phyloP scores from a whole-genome alignment of 2,888 invertebrate species.

The Diplazon laetatorius region DNA sequence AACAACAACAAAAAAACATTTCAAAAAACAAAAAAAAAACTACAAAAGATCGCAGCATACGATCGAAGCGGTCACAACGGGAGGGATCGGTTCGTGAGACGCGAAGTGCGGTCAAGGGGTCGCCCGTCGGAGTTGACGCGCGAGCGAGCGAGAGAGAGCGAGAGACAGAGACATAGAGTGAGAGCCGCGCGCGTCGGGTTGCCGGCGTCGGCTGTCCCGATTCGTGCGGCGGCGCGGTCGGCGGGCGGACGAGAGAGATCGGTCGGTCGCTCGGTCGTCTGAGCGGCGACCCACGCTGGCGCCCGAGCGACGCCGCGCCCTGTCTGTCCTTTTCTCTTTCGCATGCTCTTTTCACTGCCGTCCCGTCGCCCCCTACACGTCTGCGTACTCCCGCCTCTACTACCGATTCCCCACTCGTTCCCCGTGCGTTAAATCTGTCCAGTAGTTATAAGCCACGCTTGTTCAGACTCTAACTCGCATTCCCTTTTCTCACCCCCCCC shows the following conservation, averaged over 20 bases:
- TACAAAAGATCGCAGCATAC: slow-evolving; percentile 15
- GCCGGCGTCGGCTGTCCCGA: slow-evolving; percentile 33
- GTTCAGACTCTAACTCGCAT: slow-evolving; percentile 41
- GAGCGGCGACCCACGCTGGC: slow-evolving; percentile 80
- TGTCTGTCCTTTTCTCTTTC: slow-evolving; percentile 68
- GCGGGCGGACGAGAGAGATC: too few relatives aligned
- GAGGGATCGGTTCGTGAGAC: slow-evolving; percentile 53
- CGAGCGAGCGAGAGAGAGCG: slow-evolving; percentile 25
- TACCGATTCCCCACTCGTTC: slow-evolving; percentile 57
- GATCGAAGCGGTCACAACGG: slow-evolving; percentile 27
- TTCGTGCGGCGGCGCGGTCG: slow-evolving; percentile 58
- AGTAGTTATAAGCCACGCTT: neutral
- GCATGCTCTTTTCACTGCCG: neutral
- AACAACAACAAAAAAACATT: slow-evolving; percentile 42
- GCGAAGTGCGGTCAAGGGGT: slow-evolving; percentile 75
- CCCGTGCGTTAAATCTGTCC: neutral
- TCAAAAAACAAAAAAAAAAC: slow-evolving; percentile 37
- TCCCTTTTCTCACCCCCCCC: slow-evolving; percentile 36
- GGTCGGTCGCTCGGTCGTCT: slow-evolving; percentile 63
- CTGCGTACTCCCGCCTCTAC: slow-evolving; percentile 3
- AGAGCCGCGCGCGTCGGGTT: too few relatives aligned
- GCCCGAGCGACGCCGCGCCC: slow-evolving; percentile 75
- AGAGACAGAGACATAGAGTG: too few relatives aligned
- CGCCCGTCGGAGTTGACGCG: slow-evolving; percentile 67
- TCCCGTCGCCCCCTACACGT: slow-evolving; percentile 33